Evolutionary conservation across 2,888 invertebrate species (phyloP).

Genomic region (Drosophila testacea): DNA sequence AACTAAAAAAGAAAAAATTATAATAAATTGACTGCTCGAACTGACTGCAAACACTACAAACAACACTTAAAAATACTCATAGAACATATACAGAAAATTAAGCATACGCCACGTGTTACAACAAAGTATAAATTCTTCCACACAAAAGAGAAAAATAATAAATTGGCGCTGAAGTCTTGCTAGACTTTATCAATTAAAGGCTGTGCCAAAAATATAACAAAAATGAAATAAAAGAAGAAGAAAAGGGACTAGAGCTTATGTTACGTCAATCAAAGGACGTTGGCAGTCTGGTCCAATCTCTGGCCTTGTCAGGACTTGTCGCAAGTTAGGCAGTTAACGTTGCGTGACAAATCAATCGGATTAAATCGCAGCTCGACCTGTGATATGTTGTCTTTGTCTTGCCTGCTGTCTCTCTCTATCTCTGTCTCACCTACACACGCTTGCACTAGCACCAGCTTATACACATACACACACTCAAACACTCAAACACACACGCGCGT

Average conservation of each 20-base stretch:
- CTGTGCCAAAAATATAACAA: constrained; percentile 25
- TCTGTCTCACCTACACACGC: constrained; percentile 46
- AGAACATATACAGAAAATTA: constrained; percentile 1
- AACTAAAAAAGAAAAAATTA: constrained; percentile 10
- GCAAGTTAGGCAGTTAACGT: constrained; percentile 59
- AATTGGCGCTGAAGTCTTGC: constrained; percentile 25
- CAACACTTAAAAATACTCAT: background rate
- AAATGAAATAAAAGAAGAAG: constrained; percentile 7
- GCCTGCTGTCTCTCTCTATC: background rate
- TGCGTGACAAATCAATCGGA: constrained; percentile 80
- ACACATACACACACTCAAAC: constrained; percentile 23
- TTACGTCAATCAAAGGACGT: constrained; percentile 53
- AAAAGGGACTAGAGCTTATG: constrained; percentile 33
- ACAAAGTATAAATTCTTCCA: constrained; percentile 15
- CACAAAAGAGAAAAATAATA: constrained; percentile 18
- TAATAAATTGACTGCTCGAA: constrained; percentile 55
- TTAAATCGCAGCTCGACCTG: constrained; percentile 60
- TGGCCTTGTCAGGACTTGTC: constrained; percentile 3
- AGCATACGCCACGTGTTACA: constrained; percentile 40
- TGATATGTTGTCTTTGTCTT: constrained; percentile 30
- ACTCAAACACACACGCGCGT: constrained; percentile 19
- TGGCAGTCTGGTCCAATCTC: constrained; percentile 7
- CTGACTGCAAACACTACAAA: constrained; percentile 23
- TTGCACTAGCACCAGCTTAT: constrained; percentile 28
- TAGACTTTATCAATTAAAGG: constrained; percentile 74